Base-by-base conservation (phyloP, 2,797 vertebrate species). In the Mastacembelus armatus region DNA sequence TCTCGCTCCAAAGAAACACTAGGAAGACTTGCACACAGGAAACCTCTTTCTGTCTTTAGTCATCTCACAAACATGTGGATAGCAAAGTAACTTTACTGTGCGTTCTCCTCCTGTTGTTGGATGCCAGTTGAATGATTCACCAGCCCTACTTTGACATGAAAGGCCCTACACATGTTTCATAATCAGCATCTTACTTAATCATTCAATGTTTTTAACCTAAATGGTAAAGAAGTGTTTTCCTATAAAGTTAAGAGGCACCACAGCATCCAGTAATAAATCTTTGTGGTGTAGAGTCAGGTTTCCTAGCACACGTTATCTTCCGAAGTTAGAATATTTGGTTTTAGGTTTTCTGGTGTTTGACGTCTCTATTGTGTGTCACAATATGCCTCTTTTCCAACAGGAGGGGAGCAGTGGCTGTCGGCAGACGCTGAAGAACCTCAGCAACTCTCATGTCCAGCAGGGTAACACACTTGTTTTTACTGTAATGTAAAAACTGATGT, bases 371-470 rank as follows among this genome's bases (percentile, higher is more conserved):
- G 4, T 50, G 3, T 67, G 12, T 64, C 38, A 67, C 48, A 18
- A 6, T 30, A 6, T 26, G 65, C 22, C 58, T 91, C 68, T 87
- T 82, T 81, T 89, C 65, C 87, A 94, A 24, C 68, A 81, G 81
- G 19, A 9, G 91, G 88, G 65, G 85, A 89, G 35, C 82, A 89
- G 67, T 99, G 98, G 97, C 74, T 93, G 50, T 84, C 95, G 77
- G 89, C 86, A 22, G 58, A 74, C 1, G 92, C 94, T 87, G 92
- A 94, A 30, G 90, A 89, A 48, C 81, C 93, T 66, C 77, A 86
- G 57, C 83, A 89, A 62, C 83, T 89, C 15, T 88, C 94, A 62
- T 99, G 98, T 92, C 97, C 98, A 2, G 35, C 89, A 85, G 95
- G 96, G 98, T 99, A 95, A 96, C 33, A 5, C 15, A 22, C 38